phyloP scores from a whole-genome alignment of 1,140 invertebrate species.

The Plodia interpunctella region DNA sequence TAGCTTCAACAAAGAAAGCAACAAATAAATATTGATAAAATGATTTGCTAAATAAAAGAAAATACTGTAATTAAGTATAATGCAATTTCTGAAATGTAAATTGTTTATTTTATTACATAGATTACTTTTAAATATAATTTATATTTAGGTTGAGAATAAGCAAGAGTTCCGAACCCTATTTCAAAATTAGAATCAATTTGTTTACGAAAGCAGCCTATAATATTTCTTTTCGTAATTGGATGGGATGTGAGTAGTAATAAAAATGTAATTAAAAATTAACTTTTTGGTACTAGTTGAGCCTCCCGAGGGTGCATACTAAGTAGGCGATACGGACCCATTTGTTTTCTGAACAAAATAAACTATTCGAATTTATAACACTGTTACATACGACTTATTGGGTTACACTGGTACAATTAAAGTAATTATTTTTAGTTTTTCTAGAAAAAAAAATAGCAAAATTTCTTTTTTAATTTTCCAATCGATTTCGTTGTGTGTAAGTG shows the following conservation, averaged over 20 bases:
- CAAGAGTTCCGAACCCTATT: not conserved
- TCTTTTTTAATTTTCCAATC: too few relatives aligned
- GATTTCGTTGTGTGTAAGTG: too few relatives aligned
- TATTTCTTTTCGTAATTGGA: conserved; percentile 65
- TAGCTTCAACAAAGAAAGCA: too few relatives aligned
- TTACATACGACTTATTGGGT: conserved; percentile 32
- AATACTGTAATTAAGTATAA: too few relatives aligned
- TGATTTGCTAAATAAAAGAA: too few relatives aligned
- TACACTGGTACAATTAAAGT: conserved; percentile 11
- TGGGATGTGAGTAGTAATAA: conserved; percentile 66
- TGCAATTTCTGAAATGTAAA: not conserved
- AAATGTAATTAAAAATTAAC: conserved; percentile 76
- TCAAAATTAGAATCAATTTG: conserved; percentile 24
- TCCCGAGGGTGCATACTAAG: conserved; percentile 70
- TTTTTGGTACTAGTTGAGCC: conserved; percentile 57
- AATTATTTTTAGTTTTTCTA: not conserved
- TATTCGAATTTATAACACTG: conserved; percentile 62
- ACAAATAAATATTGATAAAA: too few relatives aligned
- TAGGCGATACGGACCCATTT: conserved; percentile 58
- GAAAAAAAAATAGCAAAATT: not conserved
- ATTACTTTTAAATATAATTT: not conserved
- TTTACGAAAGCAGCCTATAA: conserved; percentile 28
- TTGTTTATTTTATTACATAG: not conserved
- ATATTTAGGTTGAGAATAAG: not conserved
- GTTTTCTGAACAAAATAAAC: conserved; percentile 68